These are phyloP conservation scores for Aleiodes alternator DNA, from an alignment of 2,888 invertebrate species.

Conservation along the genomic window DNA sequence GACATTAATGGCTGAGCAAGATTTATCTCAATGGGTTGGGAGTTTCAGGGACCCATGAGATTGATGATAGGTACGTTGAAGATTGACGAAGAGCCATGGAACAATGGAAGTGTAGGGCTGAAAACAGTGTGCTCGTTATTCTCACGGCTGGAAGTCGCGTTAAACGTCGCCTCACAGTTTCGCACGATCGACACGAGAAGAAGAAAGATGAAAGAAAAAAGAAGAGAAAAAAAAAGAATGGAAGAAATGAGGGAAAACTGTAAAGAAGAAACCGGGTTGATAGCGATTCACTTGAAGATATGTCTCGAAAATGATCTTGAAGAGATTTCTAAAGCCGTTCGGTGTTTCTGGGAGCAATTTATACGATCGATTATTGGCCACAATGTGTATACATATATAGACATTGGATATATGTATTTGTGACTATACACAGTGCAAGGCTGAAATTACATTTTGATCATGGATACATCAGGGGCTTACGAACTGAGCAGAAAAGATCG, in stretches of 20 bases:
- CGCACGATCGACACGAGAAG: constrained; percentile 31
- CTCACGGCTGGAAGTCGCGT: constrained; percentile 31
- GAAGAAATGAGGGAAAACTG: constrained; percentile 21
- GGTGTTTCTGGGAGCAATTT: constrained; percentile 58
- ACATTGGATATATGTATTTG: not conserved
- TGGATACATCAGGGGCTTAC: not conserved
- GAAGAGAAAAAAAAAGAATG: not conserved
- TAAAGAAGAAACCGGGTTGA: constrained; percentile 35
- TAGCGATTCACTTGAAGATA: constrained; percentile 48
- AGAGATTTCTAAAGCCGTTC: constrained; percentile 22
- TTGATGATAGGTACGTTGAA: constrained; percentile 40
- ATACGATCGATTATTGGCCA: constrained; percentile 40
- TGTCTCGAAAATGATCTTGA: not conserved
- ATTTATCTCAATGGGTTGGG: constrained; percentile 36
- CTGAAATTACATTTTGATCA: constrained; percentile 36
- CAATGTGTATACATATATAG: not conserved
- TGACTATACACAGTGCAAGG: constrained; percentile 1
- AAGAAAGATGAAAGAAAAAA: constrained; percentile 19
- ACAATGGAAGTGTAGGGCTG: constrained; percentile 22
- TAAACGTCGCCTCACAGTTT: constrained; percentile 29
- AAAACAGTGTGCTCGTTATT: constrained; percentile 26
- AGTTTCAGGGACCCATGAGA: constrained; percentile 40
- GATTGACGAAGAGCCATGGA: constrained; percentile 30
- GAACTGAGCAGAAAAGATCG: constrained; percentile 6
- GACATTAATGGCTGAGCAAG: constrained; percentile 27